Conservation (phyloP, 2,888 invertebrate genomes). For the Chesias legatella region DNA sequence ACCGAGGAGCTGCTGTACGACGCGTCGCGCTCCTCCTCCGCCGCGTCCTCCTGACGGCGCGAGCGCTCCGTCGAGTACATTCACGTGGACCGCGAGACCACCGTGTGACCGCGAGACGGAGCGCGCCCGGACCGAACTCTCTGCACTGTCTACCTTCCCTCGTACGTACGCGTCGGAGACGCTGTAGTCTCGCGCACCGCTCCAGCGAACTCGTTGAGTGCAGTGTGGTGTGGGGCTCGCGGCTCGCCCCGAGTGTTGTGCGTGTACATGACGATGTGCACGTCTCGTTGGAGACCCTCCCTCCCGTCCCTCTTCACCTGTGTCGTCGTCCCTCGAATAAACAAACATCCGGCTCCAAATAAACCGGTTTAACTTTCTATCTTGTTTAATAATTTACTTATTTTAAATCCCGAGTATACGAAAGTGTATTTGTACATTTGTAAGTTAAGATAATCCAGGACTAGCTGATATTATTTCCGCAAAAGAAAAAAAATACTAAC, state of each 20-base stretch:
- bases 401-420: no score
- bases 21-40: constrained; percentile 77
- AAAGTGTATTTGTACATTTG: no score
- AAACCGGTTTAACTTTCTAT: constrained; percentile 27
- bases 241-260: not conserved
- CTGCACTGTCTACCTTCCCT: no score
- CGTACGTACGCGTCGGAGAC: no score
- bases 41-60: constrained; percentile 91
- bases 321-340: constrained; percentile 53
- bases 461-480: no score
- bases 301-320: constrained; percentile 74
- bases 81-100: constrained; percentile 95
- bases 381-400: constrained; percentile 31
- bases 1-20: constrained; percentile 86
- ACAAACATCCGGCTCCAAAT: constrained; percentile 55
- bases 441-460: no score
- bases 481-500: no score
- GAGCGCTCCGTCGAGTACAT: constrained; percentile 95
- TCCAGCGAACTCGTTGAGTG: constrained; percentile 5
- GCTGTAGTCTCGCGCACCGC: no score
- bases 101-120: constrained; percentile 84
- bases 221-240: not conserved
- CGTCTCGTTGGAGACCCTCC: constrained; percentile 51
- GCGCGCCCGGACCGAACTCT: not conserved
- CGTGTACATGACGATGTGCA: not conserved